phyloP scores from a whole-genome alignment of 53 echinoderm and acorn worm species.

The Zoroaster sp. region DNA sequence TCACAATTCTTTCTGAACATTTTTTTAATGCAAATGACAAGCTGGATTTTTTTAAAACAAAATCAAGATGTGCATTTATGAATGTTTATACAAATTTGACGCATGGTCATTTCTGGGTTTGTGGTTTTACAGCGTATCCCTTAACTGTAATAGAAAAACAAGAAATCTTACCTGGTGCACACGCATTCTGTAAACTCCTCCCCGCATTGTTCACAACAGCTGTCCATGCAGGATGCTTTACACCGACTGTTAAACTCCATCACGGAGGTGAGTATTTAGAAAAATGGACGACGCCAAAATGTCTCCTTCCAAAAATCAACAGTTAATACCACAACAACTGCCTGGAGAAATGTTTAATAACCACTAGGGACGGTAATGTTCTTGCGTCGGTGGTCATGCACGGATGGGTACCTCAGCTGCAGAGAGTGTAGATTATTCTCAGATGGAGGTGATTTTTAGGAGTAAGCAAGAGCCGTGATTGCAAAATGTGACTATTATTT shows the following conservation, averaged over 20 bases:
- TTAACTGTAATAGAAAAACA: too few relatives aligned
- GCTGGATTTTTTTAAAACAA: too few relatives aligned
- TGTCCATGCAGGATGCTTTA: slow-evolving; percentile 9
- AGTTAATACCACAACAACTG: not conserved
- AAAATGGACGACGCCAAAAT: not conserved
- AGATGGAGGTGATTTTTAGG: not conserved
- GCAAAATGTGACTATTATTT: not conserved
- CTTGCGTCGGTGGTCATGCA: not conserved
- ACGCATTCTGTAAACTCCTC: not conserved
- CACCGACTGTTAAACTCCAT: slow-evolving; percentile 33
- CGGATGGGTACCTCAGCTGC: not conserved
- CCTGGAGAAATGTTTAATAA: not conserved
- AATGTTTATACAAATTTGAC: too few relatives aligned
- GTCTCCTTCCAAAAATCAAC: not conserved
- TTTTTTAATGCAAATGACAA: too few relatives aligned
- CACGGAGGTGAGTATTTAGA: not conserved
- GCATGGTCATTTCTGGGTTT: too few relatives aligned
- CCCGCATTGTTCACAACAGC: slow-evolving; percentile 38
- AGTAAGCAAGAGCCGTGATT: not conserved
- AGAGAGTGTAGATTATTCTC: not conserved
- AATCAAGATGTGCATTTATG: too few relatives aligned
- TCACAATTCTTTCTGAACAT: too few relatives aligned
- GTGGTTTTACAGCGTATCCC: too few relatives aligned
- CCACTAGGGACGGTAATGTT: not conserved
- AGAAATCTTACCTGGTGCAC: not conserved